Percentiles rank a stretch among this genome's conserved stretches.
These are phyloP conservation scores for Drosophila murphyi DNA, from an alignment of 1,140 invertebrate genomes.

Conservation along the genomic window DNA sequence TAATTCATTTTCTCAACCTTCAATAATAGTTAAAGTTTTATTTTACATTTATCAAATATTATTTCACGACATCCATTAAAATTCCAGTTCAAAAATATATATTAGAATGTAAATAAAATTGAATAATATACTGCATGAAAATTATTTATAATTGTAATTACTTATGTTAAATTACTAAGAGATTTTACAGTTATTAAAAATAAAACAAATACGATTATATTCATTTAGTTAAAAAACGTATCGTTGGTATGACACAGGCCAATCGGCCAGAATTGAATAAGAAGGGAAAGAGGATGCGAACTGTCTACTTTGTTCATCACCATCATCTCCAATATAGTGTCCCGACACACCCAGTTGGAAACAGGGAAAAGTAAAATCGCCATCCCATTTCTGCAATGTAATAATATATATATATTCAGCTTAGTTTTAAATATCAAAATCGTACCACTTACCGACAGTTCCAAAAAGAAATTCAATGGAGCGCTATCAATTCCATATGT, in stretches of 20 bases:
- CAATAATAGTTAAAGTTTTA: too few relatives aligned
- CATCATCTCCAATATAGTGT: conserved; percentile 39
- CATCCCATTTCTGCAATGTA: conserved; percentile 84
- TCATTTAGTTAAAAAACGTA: conserved; percentile 22
- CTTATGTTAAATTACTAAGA: too few relatives aligned
- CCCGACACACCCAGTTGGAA: conserved; percentile 47
- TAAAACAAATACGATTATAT: too few relatives aligned
- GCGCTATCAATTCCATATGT: conserved; percentile 86
- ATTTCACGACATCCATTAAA: too few relatives aligned
- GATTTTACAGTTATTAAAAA: too few relatives aligned
- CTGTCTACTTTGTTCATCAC: conserved; percentile 27
- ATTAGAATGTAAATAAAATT: too few relatives aligned
- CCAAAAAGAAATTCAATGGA: conserved; percentile 68
- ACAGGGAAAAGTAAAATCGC: conserved; percentile 37
- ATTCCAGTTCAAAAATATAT: too few relatives aligned
- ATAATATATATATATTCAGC: conserved; percentile 8
- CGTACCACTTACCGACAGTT: conserved; percentile 14
- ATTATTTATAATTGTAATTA: too few relatives aligned
- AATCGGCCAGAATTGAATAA: conserved; percentile 15
- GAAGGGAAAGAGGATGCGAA: conserved; percentile 28
- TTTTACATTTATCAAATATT: too few relatives aligned
- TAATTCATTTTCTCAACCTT: too few relatives aligned
- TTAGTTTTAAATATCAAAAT: neutral
- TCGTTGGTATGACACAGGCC: conserved; percentile 30
- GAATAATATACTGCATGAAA: too few relatives aligned